Base-by-base conservation (phyloP, 2,113 vertebrate species). In the Aix galericulata region DNA sequence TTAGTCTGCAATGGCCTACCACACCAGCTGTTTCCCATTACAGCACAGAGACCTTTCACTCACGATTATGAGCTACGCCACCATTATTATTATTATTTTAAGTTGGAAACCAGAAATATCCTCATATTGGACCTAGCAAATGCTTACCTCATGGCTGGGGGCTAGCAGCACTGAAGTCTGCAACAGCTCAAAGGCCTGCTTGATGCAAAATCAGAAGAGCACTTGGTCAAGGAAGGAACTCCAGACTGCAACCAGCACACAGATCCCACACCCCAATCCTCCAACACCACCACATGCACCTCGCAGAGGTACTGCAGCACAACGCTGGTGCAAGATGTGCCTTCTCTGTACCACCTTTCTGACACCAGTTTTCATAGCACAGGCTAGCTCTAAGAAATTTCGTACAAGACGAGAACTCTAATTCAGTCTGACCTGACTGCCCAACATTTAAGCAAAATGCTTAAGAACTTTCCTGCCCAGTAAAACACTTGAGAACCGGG, bases 11-110 rank as follows among this genome's bases (percentile, higher is more conserved):
- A 55, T 66, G 88, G 69, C 73, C 92, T 76, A 38, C 93, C 92
- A 68, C 88, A 84, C 86, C 96, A 96, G 88, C 94, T 97, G 95
- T 66, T 93, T 94, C 93, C 88, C 88, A 91, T 96, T 94, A 96
- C 82, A 3, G n/a, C 82, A 62, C 76, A 12, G 86, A 96, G 95
- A 95, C 94, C 93, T 95, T 92, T 92, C 8, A 16, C 82, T 95
- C 90, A 46, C 8, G 34, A 86, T 93, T 86, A 86, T 64, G 80
- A 94, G 90, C 69, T 73, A 73, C 9, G 0, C 83, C 68, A 29
- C 77, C 63, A 21, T 20, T 66, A 55, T 74, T 88, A 26, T 36
- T 84, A 92, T 79, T 89, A 90, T 88, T 85, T 68, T 64, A 64
- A 92, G 91, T 93, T 86, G 80, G 86, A 91, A 96, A 94, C 79